Evolutionary conservation across 2,113 vertebrate genomes (phyloP), one percentile per base, ranked within the genome.

Genomic region (Callocephalon fimbriatum): DNA sequence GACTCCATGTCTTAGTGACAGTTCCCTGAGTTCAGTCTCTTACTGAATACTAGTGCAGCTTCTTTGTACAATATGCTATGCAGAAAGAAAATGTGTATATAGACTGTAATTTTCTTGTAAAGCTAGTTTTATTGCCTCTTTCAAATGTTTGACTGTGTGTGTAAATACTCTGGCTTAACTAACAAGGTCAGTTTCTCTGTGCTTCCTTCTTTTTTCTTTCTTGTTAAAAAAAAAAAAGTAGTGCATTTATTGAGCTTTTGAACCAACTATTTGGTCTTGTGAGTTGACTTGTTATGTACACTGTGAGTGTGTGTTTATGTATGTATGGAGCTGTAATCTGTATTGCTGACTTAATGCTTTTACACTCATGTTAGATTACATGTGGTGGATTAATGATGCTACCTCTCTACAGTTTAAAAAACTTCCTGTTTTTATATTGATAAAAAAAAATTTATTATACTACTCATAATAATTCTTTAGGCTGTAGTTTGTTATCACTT

Each of bases 181-280:
- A 54, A 19, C 67, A 73, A 78, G 5, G 18, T 77, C 31, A 78
- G 47, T 85, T 93, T 88, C 17, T 67, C 4, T 72, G 7, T 54
- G n/a, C 5, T 44, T 32, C 1, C 71, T 75, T 22, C 1, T 18
- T 7, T 37, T 50, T 65, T 37, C 4, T 53, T 21, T 31, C 37
- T 37, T 37, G 37, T 37, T 37, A 37, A 37, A 37, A 38, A 38
- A 38, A 26, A 50, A 12, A 3, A 67, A 50, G 12, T 83, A 22
- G n/a, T 47, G 8, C 22, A 9, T 51, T 93, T 66, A 16, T 23
- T 65, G 26, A 66, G 17, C 10, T 65, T 61, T 80, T 61, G 47
- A 88, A 58, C 45, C 8, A 45, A 16, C 15, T 42, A 2, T 22
- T 79, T 0, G 1, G 8, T 29, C 2, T 47, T 83, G 4, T 32